Evolutionary conservation across 2,113 vertebrate species (phyloP), one percentile per base, ranked within the genome.

Genomic region (Pedionomus torquatus): DNA sequence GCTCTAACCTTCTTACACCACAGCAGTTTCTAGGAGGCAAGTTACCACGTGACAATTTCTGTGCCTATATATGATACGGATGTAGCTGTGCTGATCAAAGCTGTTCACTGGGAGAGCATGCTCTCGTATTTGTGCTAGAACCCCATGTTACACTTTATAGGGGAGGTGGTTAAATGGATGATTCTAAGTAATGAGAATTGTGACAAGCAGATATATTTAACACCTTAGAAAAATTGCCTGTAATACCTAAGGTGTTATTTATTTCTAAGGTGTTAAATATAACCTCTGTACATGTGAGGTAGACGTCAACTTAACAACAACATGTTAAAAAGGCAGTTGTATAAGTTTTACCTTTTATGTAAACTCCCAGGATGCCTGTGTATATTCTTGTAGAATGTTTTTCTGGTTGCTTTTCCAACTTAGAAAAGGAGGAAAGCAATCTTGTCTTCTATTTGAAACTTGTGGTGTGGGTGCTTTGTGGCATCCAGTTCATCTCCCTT

Each of bases 301-400:
- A 15, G 43, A 31, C 23, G 31, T 64, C 16, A 70, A 54, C 20
- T 33, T 44, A 71, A 46, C 20, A 55, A 60, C 30, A 51, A 23
- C 17, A 7, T 2, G 14, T 0, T 6, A 23, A 63, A 55, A 41
- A 33, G 39, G 41, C 41, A 41, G 41, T 41, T 41, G 41, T 41
- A 41, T 41, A 41, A 41, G 48, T 17, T 76, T 44, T 46, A 51
- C 10, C 54, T 70, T 13, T 23, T 17, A 0, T 10, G 12, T 44
- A 1, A 25, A 44, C 5, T 30, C 24, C 39, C 15, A 43, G 17
- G 11, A 11, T 17, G 21, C 15, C 13, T 44, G n/a, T 0, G 0
- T 12, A 3, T 21, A 33, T 28, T 37, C n/a, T 54, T 28, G 10
- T 5, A 28, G 10, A 13, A 70, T 20, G 16, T 10, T 51, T 5